Conservation (phyloP, 2,888 invertebrate species). For the Drosophila hamatofila region DNA sequence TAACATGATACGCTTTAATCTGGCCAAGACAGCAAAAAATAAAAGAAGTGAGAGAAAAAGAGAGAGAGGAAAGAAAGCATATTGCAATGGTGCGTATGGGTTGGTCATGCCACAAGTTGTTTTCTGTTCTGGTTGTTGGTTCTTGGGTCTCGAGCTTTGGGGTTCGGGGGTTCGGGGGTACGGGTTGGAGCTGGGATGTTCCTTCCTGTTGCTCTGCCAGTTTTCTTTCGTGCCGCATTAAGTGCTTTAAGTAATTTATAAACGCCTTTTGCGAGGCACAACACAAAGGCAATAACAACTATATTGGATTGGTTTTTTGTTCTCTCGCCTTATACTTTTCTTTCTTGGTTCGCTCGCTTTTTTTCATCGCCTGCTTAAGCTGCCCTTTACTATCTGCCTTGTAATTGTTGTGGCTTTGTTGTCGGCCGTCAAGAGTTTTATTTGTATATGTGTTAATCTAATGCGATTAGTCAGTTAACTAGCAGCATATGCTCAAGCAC, state of each 20-base stretch:
- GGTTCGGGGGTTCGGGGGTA: slow-evolving; percentile 19
- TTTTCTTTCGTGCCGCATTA: slow-evolving; percentile 60
- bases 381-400: slow-evolving; percentile 32
- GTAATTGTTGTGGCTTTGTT: slow-evolving; percentile 51
- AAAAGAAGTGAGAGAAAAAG: background rate
- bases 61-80: slow-evolving; percentile 43
- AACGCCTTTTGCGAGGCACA: slow-evolving; percentile 56
- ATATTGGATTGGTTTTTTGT: slow-evolving; percentile 66
- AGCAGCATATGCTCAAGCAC: slow-evolving; percentile 5
- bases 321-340: background rate
- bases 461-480: slow-evolving; percentile 67
- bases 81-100: slow-evolving; percentile 55
- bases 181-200: slow-evolving; percentile 35
- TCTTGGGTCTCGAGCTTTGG: slow-evolving; percentile 4
- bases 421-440: slow-evolving; percentile 40
- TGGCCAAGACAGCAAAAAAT: slow-evolving; percentile 15
- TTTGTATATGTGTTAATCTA: slow-evolving; percentile 61
- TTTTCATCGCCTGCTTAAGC: slow-evolving; percentile 24
- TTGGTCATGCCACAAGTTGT: slow-evolving; percentile 73
- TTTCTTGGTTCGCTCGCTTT: slow-evolving; percentile 34
- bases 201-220: slow-evolving; percentile 31
- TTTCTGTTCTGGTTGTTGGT: slow-evolving; percentile 9
- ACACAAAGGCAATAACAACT: slow-evolving; percentile 71
- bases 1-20: slow-evolving; percentile 80
- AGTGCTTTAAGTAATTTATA: slow-evolving; percentile 80